Evolutionary conservation across 2,113 vertebrate genomes (phyloP).

Genomic region (Actenoides hombroni): DNA sequence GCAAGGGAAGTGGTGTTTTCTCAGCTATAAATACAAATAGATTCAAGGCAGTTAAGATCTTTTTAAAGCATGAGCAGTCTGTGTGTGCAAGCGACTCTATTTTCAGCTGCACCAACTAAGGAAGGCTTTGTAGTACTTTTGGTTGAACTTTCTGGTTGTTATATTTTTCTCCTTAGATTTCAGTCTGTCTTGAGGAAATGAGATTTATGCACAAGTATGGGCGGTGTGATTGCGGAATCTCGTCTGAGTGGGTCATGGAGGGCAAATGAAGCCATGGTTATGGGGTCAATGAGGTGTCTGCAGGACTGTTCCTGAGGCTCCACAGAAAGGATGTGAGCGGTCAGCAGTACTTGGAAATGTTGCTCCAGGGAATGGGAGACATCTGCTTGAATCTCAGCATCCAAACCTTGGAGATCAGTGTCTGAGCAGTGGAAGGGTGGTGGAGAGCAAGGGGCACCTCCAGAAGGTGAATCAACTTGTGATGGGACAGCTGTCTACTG

Average conservation of each 20-base stretch:
- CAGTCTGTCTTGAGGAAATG: not conserved
- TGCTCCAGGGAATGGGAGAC: not conserved
- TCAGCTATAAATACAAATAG: slow-evolving; percentile 8
- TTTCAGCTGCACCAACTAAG: not conserved
- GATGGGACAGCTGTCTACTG: not conserved
- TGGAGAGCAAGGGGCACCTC: not conserved
- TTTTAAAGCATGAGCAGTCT: not conserved
- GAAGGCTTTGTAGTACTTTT: not conserved
- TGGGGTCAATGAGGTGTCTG: not conserved
- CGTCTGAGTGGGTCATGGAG: rapidly evolving
- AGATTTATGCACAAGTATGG: not conserved
- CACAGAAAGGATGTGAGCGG: not conserved
- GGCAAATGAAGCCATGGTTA: not conserved
- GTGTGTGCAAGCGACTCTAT: not conserved
- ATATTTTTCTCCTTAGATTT: not conserved
- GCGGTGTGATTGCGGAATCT: not conserved
- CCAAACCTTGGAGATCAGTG: not conserved
- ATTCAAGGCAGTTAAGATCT: not conserved
- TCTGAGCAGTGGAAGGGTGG: not conserved
- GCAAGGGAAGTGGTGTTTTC: not conserved
- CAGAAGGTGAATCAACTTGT: not conserved
- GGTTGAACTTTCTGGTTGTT: not conserved
- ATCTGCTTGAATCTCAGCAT: not conserved
- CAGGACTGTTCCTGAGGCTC: not conserved
- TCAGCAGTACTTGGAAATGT: not conserved